Evolutionary conservation across 2,113 vertebrate genomes (phyloP).

Genomic region (Passer montanus): DNA sequence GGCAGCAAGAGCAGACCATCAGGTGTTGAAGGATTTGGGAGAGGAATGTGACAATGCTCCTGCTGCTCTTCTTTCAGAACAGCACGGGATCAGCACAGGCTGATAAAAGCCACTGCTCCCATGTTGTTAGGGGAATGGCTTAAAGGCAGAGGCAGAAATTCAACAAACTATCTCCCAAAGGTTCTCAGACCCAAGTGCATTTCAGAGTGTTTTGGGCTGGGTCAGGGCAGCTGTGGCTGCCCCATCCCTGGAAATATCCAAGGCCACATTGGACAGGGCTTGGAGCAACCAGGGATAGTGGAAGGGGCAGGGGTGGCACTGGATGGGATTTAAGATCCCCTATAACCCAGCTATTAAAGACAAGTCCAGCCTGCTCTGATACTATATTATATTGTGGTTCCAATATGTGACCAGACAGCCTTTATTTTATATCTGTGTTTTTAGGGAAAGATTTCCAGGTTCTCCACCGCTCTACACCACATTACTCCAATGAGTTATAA

Average conservation of each 20-base stretch:
- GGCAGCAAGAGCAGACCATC: background rate
- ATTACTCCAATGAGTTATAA: background rate
- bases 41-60: background rate
- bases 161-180: background rate
- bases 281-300: background rate
- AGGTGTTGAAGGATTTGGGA: no score
- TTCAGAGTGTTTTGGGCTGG: background rate
- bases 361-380: background rate
- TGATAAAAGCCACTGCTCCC: background rate
- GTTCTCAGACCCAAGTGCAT: background rate
- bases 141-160: background rate
- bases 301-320: background rate
- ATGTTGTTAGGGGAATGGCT: fast-evolving
- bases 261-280: fast-evolving
- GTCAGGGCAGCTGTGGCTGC: background rate
- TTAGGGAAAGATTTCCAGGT: background rate
- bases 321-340: background rate
- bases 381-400: no score
- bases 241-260: background rate
- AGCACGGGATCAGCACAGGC: fast-evolving
- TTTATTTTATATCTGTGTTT: background rate
- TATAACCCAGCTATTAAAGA: background rate
- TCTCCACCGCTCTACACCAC: background rate
- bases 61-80: background rate
- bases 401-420: background rate